phyloP scores from a whole-genome alignment of 2,113 vertebrate genomes.

The Prinia subflava region DNA sequence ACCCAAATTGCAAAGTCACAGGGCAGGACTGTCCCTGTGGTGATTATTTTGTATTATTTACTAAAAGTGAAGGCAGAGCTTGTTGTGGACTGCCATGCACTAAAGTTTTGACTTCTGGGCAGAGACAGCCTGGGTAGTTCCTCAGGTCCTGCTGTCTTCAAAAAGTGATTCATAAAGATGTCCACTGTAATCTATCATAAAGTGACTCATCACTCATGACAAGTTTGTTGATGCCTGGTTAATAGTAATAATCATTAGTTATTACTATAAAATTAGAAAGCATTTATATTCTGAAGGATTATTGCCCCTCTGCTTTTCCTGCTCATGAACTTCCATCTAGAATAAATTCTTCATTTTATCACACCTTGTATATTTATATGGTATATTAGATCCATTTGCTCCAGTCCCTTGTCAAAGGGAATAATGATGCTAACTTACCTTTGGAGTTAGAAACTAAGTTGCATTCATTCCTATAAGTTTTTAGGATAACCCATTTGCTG shows the following conservation, averaged over 20 bases:
- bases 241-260: not conserved
- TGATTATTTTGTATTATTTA: not conserved
- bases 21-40: not conserved
- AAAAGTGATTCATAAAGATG: not conserved
- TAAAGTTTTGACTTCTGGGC: not conserved
- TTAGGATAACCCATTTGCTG: not conserved
- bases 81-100: not conserved
- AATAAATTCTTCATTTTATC: not conserved
- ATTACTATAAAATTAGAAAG: not conserved
- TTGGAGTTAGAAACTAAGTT: not conserved
- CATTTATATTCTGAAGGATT: not conserved
- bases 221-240: not conserved
- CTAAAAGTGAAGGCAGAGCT: not conserved
- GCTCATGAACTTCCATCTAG: not conserved
- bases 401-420: not conserved
- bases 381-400: not conserved
- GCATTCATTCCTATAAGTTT: not conserved
- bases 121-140: not conserved
- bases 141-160: not conserved
- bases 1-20: not conserved
- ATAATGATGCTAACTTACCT: not conserved
- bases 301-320: not conserved
- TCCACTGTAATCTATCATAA: not conserved
- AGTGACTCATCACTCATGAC: not conserved
- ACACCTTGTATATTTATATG: not conserved